phyloP scores from a whole-genome alignment of 2,797 vertebrate species.

The Cossypha dichroa region DNA sequence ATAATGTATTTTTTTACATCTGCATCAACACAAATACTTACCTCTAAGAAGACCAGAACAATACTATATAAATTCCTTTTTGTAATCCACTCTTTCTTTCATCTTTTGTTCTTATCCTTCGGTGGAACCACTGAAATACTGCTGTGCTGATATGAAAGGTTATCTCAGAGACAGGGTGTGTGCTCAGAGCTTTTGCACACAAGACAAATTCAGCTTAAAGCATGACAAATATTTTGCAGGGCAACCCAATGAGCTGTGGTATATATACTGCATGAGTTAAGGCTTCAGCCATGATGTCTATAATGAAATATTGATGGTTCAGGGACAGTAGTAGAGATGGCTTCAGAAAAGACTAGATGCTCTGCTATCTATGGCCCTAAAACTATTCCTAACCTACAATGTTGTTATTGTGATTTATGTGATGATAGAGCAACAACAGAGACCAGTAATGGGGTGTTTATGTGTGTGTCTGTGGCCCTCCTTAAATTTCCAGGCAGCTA shows the following conservation, averaged over 20 bases:
- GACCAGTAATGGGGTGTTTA: accelerated
- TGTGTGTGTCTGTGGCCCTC: not conserved
- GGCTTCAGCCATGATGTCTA: not conserved
- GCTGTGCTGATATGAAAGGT: not conserved
- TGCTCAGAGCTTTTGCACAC: not conserved
- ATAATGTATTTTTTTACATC: slow-evolving; percentile 23
- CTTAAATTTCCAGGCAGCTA: not conserved
- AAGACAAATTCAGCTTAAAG: not conserved
- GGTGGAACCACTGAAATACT: not conserved
- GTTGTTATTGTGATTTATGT: not conserved
- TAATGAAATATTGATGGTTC: not conserved
- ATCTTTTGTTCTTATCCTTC: not conserved
- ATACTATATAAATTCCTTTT: slow-evolving; percentile 6
- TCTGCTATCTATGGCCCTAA: not conserved
- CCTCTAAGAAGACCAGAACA: not conserved
- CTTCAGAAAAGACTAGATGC: not conserved
- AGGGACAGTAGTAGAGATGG: not conserved
- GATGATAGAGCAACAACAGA: not conserved
- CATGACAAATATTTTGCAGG: not conserved
- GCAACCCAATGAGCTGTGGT: not conserved
- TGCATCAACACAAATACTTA: slow-evolving; percentile 19
- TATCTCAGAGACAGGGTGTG: not conserved
- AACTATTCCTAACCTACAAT: not conserved
- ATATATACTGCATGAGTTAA: not conserved
- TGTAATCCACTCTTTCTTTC: not conserved